Percentiles rank a stretch among this genome's conserved stretches.
Conservation (phyloP, 2,113 vertebrate genomes). For the Mellivora capensis region DNA sequence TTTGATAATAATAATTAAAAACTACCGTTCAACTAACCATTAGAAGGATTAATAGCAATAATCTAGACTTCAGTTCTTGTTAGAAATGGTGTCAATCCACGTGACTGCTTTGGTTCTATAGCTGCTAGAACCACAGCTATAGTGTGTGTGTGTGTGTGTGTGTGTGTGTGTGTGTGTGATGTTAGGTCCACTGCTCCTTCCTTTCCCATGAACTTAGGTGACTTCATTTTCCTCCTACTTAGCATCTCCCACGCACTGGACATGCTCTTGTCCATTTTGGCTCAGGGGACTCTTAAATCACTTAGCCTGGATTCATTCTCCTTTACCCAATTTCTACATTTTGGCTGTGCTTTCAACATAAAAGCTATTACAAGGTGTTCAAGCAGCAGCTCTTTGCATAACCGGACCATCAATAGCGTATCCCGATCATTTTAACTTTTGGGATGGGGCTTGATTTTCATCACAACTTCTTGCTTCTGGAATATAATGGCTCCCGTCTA, state of each 20-base stretch:
- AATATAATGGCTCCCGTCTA: background rate
- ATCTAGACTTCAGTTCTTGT: background rate
- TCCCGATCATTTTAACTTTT: background rate
- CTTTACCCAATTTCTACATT: background rate
- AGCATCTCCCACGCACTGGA: slow-evolving; percentile 63
- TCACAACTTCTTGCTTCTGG: background rate
- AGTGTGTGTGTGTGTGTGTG: background rate
- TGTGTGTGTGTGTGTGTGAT: background rate
- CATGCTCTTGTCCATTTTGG: background rate
- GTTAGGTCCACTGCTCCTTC: slow-evolving; percentile 32
- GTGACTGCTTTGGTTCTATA: background rate
- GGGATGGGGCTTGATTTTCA: background rate
- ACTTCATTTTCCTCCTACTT: slow-evolving; percentile 73
- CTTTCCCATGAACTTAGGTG: slow-evolving; percentile 82
- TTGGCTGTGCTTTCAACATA: background rate
- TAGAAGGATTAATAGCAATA: background rate
- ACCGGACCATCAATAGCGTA: background rate
- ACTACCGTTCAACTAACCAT: background rate
- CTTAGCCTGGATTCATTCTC: background rate
- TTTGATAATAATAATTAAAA: background rate
- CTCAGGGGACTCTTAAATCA: slow-evolving; percentile 6
- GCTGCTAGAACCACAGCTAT: background rate
- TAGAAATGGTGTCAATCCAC: background rate
- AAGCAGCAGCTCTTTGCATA: background rate
- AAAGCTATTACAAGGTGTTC: background rate